Evolutionary conservation across 2,113 vertebrate genomes (phyloP).

Genomic region (Nyctereutes procyonoides): DNA sequence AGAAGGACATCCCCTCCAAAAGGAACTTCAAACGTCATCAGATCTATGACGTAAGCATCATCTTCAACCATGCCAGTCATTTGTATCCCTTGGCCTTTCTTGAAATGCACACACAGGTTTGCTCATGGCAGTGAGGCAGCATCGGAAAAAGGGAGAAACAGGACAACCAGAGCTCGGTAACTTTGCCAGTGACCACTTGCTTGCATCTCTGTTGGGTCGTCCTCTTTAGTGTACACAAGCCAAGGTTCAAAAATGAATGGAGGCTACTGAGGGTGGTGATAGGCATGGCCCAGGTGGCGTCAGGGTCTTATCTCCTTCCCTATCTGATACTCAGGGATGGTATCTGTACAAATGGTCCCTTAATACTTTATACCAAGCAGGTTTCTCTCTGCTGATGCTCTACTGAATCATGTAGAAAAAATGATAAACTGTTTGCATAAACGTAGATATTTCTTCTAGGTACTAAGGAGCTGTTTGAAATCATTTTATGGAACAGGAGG

Average conservation of each 20-base stretch:
- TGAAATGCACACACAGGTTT: not conserved
- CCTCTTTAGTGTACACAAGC: not conserved
- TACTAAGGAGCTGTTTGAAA: not conserved
- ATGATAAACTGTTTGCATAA: not conserved
- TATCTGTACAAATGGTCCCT: not conserved
- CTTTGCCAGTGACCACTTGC: not conserved
- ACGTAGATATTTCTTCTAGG: conserved; percentile 29
- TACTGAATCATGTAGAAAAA: not conserved
- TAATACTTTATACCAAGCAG: not conserved
- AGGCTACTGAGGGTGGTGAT: not conserved
- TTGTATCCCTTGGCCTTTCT: not conserved
- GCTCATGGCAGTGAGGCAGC: not conserved
- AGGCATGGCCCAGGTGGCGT: not conserved
- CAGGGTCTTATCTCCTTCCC: not conserved
- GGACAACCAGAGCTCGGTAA: not conserved
- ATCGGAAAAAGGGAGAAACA: not conserved
- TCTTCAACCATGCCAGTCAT: not conserved
- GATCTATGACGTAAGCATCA: not conserved
- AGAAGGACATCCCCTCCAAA: not conserved
- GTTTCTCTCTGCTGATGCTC: not conserved
- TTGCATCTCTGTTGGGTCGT: not conserved
- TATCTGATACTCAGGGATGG: not conserved
- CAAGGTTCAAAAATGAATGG: not conserved
- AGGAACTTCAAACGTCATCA: not conserved
- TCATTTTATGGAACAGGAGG: conserved; percentile 13